Conservation (phyloP, 2,797 vertebrate genomes). For the Ibycter americanus region DNA sequence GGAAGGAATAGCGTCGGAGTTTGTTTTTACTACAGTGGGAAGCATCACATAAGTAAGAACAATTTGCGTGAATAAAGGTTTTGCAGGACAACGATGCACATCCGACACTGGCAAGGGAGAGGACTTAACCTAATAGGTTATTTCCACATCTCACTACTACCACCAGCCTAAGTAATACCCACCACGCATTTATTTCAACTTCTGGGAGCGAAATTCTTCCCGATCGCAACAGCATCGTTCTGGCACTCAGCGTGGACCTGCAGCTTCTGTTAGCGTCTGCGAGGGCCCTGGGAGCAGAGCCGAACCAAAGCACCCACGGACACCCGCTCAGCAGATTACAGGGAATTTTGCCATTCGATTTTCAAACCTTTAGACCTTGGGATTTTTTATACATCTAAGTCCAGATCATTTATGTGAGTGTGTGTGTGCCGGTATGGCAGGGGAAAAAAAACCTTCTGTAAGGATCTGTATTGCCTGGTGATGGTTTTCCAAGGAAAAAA, state of each 20-base stretch:
- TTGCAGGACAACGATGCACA: not conserved
- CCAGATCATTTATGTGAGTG: not conserved
- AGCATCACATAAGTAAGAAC: not conserved
- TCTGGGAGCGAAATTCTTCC: not conserved
- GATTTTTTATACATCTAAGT: not conserved
- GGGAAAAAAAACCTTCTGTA: not conserved
- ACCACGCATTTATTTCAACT: not conserved
- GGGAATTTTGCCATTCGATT: not conserved
- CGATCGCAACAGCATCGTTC: fast-evolving
- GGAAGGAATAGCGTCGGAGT: not conserved
- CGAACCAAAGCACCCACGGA: not conserved
- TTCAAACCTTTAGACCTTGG: not conserved
- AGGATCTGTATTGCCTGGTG: not conserved
- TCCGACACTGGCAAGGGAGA: not conserved
- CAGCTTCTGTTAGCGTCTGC: not conserved
- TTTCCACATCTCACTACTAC: not conserved
- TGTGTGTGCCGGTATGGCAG: not conserved
- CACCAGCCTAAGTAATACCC: not conserved
- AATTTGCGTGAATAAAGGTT: not conserved
- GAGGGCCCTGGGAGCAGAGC: not conserved
- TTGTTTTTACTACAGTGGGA: not conserved
- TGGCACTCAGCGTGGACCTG: not conserved
- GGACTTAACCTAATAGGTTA: not conserved
- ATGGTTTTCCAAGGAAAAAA: not conserved
- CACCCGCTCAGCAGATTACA: not conserved